Evolutionary conservation across 2,888 invertebrate genomes (phyloP).

Genomic region (Eupithecia exiguata): DNA sequence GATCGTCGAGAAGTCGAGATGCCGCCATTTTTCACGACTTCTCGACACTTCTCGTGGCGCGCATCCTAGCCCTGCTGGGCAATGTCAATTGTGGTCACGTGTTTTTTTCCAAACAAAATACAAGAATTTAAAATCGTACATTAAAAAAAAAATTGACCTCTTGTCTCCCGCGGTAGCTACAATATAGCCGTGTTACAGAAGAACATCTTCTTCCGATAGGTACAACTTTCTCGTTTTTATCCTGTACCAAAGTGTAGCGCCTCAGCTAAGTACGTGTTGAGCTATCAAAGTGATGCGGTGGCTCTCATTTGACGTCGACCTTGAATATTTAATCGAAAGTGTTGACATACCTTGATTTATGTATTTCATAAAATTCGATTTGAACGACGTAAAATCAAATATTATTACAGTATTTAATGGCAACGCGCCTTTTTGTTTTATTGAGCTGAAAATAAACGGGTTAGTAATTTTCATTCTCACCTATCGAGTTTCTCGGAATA

Average conservation of each 20-base stretch:
- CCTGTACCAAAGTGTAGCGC: background rate
- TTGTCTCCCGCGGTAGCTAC: too few relatives aligned
- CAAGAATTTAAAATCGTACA: too few relatives aligned
- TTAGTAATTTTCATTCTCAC: constrained; percentile 46
- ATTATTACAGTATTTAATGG: constrained; percentile 68
- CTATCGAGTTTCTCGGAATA: constrained; percentile 39
- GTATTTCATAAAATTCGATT: constrained; percentile 68
- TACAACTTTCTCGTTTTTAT: too few relatives aligned
- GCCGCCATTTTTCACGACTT: too few relatives aligned
- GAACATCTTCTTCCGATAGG: too few relatives aligned
- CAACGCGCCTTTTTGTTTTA: constrained; percentile 68
- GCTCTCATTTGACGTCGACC: constrained; percentile 65
- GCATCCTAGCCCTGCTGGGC: too few relatives aligned
- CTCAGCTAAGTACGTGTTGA: constrained; percentile 10
- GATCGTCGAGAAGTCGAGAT: too few relatives aligned
- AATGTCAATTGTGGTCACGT: too few relatives aligned
- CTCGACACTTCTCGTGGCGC: too few relatives aligned
- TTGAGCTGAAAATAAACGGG: constrained; percentile 62
- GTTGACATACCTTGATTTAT: constrained; percentile 80
- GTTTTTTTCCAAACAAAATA: too few relatives aligned
- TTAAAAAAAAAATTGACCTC: too few relatives aligned
- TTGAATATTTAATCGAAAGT: constrained; percentile 78
- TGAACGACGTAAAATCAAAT: constrained; percentile 73
- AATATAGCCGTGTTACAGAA: too few relatives aligned
- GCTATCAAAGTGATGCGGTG: constrained; percentile 19